A percentile compares a stretch with the other conserved stretches of the same genome.
These are phyloP conservation scores for Luperina nickerlii DNA, from an alignment of 2,888 invertebrate species.

Conservation along the genomic window DNA sequence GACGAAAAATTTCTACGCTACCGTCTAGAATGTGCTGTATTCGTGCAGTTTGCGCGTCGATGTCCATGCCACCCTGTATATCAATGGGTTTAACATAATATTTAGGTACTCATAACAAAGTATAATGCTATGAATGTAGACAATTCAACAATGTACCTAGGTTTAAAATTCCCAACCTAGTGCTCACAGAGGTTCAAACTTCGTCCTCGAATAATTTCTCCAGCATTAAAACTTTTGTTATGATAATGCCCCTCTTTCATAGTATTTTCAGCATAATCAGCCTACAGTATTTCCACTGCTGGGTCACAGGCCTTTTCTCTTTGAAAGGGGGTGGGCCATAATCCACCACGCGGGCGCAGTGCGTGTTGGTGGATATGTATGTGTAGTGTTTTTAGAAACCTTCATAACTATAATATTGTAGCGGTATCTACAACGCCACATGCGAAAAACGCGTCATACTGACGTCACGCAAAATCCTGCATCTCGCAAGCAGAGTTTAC, in stretches of 20 bases:
- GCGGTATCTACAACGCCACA: no score
- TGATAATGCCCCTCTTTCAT: neutral
- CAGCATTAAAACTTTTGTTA: neutral
- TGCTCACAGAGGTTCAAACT: neutral
- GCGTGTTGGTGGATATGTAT: neutral
- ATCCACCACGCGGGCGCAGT: neutral
- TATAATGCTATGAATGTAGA: neutral
- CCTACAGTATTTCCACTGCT: neutral
- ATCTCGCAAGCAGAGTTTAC: no score
- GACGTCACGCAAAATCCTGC: no score
- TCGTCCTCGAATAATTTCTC: no score
- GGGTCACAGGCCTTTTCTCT: neutral
- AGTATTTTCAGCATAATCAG: neutral
- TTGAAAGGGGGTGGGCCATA: neutral
- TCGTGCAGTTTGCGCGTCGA: no score
- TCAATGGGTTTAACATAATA: no score
- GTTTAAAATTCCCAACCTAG: neutral
- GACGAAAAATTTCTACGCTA: no score
- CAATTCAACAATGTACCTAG: no score
- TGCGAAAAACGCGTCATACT: no score
- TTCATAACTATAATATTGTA: constrained; percentile 9
- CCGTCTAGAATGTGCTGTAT: no score
- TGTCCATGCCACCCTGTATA: no score
- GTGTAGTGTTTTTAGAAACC: neutral
- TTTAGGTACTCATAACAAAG: no score